Base-by-base conservation (phyloP, 2,113 vertebrate species). In the Tauraco erythrolophus region DNA sequence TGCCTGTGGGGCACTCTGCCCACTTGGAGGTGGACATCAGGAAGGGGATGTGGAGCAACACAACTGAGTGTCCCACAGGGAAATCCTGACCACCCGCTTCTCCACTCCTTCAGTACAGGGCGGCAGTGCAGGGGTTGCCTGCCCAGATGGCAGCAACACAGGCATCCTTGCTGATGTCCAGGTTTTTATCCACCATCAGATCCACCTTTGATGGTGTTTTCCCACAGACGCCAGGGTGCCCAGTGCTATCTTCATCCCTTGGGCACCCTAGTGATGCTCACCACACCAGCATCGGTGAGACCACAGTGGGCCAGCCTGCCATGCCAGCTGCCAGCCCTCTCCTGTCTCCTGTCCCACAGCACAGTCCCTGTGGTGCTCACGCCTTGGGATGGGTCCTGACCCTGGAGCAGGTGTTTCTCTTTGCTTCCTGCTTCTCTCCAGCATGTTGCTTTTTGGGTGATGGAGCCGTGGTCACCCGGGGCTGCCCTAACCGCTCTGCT, bases 221-320 rank as follows among this genome's bases (percentile, higher is more conserved):
- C 14, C 35, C 64, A 57, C 27, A 69, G 45, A 15, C 21, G 11
- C 17, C 64, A 37, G 31, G 37, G 16, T 72, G 50, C 61, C 60
- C 70, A 85, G 70, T 76, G 54, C 80, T 82, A 37, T 65, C 65
- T 72, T 27, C 4, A 0, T 60, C 25, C 28, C 41, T 50, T 43
- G 62, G 57, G 66, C 57, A 76, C 30, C 19, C 11, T 12, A 14
- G 18, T 37, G 46, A 37, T 61, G 37, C 64, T 84, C 37, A n/a
- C n/a, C 45, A 54, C 0, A 4, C 35, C 60, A 22, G 54, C 39
- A 46, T 0, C 0, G 0, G 21, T 68, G 61, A 77, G 33, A 57
- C 9, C 39, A 17, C 11, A 9, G 37, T 2, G 25, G n/a, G 21
- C 71, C 51, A 78, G 24, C 50, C 84, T 30, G 30, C 25, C 21